Conservation (phyloP, 2,797 vertebrate genomes). For the Poecilia wingei region DNA sequence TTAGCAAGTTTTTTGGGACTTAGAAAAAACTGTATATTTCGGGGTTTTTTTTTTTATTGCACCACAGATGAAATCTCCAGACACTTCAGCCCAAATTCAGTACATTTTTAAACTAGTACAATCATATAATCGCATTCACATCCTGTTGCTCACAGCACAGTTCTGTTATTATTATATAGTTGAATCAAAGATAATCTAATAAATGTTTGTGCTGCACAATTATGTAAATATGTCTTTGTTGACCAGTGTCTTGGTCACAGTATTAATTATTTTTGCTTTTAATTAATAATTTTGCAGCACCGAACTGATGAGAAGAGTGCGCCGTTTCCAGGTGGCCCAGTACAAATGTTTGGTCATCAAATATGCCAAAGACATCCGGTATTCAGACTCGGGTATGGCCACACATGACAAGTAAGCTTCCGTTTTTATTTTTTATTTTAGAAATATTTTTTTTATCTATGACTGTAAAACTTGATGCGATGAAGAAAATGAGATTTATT, state of each 20-base stretch:
- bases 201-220: not conserved
- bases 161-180: not conserved
- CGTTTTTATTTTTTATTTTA: not conserved
- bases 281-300: slow-evolving; percentile 79
- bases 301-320: slow-evolving; percentile 92
- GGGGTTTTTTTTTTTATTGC: not conserved
- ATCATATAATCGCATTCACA: not conserved
- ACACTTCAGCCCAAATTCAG: not conserved
- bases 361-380: slow-evolving; percentile 91
- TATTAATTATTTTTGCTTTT: not conserved
- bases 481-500: not conserved
- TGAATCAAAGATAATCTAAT: not conserved
- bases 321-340: slow-evolving; percentile 93
- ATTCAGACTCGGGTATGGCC: slow-evolving; percentile 82
- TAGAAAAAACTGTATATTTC: too few species aligned
- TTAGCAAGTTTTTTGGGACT: too few species aligned
- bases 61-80: not conserved
- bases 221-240: not conserved
- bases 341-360: slow-evolving; percentile 92
- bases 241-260: not conserved
- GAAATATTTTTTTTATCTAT: not conserved
- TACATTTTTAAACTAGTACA: not conserved
- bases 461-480: not conserved
- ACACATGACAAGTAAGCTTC: slow-evolving; percentile 89
- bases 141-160: not conserved